A percentile compares a stretch with the other conserved stretches of the same genome.
Conservation (phyloP, 2,888 invertebrate species). For the Stegana nigrithorax region DNA sequence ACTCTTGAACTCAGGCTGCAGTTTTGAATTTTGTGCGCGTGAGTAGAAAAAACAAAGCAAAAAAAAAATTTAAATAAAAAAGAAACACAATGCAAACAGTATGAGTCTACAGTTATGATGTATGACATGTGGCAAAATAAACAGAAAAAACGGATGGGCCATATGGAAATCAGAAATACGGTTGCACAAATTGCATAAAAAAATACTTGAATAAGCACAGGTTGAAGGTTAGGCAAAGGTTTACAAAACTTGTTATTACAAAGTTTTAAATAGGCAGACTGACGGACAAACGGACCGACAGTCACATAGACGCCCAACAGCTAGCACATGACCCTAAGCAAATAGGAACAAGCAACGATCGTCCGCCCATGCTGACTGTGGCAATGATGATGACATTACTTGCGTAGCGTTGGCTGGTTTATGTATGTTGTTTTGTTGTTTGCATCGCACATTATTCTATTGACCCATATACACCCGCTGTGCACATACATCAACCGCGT, state of each 20-base stretch:
- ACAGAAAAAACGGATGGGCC: constrained; percentile 19
- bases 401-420: neutral
- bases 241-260: no score
- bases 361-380: neutral
- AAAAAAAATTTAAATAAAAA: no score
- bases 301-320: constrained; percentile 20
- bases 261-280: constrained; percentile 6
- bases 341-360: neutral
- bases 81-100: no score
- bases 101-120: no score
- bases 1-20: neutral
- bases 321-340: constrained; percentile 1
- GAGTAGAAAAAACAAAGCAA: neutral
- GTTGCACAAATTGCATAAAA: constrained; percentile 1
- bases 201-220: neutral
- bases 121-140: constrained; percentile 62
- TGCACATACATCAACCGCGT: neutral
- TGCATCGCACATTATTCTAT: constrained; percentile 32
- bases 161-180: neutral
- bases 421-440: constrained; percentile 1
- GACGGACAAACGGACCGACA: constrained; percentile 42
- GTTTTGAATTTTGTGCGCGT: neutral
- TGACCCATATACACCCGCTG: constrained; percentile 29
- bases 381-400: constrained; percentile 11
- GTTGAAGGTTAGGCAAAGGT: constrained; percentile 9